Evolutionary conservation across 2,888 invertebrate species (phyloP).

Genomic region (Diaprepes abbreviatus): DNA sequence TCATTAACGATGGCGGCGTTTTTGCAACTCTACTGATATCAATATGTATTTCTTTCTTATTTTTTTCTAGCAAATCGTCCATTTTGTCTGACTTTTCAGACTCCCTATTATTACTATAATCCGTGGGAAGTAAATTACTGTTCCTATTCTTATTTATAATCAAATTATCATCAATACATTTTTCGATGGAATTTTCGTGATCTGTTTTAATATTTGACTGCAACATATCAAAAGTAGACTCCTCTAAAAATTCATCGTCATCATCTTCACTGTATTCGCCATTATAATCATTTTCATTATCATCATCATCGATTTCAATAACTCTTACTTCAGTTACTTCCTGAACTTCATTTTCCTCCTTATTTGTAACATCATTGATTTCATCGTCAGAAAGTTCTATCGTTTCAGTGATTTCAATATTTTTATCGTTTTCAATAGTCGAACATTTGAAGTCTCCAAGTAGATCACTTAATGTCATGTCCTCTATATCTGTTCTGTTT

Average conservation of each 20-base stretch:
- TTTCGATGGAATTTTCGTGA: background rate
- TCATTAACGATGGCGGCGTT: background rate
- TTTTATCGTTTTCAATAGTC: background rate
- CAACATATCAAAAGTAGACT: conserved; percentile 12
- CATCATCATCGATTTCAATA: conserved; percentile 50
- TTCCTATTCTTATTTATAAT: background rate
- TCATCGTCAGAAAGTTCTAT: conserved; percentile 42
- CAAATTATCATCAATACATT: background rate
- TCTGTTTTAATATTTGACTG: background rate
- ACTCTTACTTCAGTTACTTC: conserved; percentile 51
- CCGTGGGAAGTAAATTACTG: background rate
- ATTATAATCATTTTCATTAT: conserved; percentile 6
- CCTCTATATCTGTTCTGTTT: conserved; percentile 5
- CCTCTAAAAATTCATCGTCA: conserved; percentile 47
- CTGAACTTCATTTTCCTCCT: conserved; percentile 23
- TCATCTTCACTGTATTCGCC: conserved; percentile 52
- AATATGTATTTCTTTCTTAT: background rate
- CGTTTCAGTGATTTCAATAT: conserved; percentile 3
- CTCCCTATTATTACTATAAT: background rate
- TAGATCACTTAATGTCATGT: conserved; percentile 18
- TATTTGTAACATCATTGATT: conserved; percentile 8
- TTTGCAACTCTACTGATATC: background rate
- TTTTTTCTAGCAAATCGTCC: background rate
- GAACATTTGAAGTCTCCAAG: background rate
- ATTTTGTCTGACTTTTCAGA: background rate